Evolutionary conservation across 2,797 vertebrate species (phyloP), one percentile per base, ranked within the genome.

Genomic region (Hoplostethus mediterraneus): DNA sequence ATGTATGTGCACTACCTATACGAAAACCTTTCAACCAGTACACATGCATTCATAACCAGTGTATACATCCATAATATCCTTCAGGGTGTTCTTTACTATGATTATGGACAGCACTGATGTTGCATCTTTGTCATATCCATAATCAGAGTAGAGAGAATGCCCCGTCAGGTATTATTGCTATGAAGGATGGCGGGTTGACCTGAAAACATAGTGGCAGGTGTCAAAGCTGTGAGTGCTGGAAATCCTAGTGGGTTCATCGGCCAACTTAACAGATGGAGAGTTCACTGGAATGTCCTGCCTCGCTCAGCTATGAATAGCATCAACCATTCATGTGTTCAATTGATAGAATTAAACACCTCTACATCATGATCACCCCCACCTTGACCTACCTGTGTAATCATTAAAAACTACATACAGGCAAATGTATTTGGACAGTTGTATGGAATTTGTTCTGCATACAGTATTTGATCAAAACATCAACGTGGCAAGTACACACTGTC

Each of bases 201-300:
- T 30, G 63, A 76, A 68, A 79, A 74, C 49, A 85, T 86, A 81
- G 79, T 65, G 87, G 86, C 89, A 91, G 91, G 85, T 90, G 90
- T 91, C 85, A 89, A 76, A 89, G 81, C 87, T 74, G 81, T 70
- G 78, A 85, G 91, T 68, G 83, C 55, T 91, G 90, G 91, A 92
- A 71, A 84, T 56, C 79, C 64, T 48, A 63, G 59, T 42, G 56
- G 36, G 56, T 83, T 81, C 70, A 67, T 17, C 47, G 65, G 87
- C 91, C 90, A 92, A 91, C 70, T 58, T 72, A 88, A 88, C 90
- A 89, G 87, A 83, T 73, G 88, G 89, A 53, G 75, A 67, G 73
- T 82, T 90, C 73, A 91, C 1, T 82, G 67, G 52, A 67, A 77
- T 63, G 77, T 55, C 58, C 84, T 52, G 66, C 63, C 69, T 79